phyloP scores from a whole-genome alignment of 2,888 invertebrate genomes.

The Ennomos quercinarius region DNA sequence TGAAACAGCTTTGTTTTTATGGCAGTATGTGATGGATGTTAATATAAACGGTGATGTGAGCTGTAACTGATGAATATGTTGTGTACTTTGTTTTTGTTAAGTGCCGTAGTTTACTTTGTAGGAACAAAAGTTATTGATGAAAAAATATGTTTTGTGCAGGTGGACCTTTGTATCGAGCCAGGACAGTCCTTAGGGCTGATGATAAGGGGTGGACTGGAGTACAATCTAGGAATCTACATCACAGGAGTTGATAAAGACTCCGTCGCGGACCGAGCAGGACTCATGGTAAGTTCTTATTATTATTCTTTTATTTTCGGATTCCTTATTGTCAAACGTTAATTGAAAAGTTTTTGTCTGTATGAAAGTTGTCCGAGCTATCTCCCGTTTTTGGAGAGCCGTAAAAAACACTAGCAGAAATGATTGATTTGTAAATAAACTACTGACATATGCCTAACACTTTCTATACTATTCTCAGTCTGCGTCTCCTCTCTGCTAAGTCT shows the following conservation, averaged over 20 bases:
- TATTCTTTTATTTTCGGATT: conserved; percentile 5
- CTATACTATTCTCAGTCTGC: too few relatives aligned
- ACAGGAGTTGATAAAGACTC: conserved; percentile 98
- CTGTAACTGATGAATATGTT: conserved; percentile 3
- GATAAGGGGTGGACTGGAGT: conserved; percentile 97
- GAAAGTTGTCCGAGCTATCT: too few relatives aligned
- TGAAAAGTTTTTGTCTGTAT: too few relatives aligned
- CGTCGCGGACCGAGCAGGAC: conserved; percentile 95
- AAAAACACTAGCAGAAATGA: too few relatives aligned
- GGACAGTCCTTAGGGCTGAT: conserved; percentile 96
- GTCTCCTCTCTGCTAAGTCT: too few relatives aligned
- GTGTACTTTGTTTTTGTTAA: conserved; percentile 21
- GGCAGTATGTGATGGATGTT: conserved; percentile 2
- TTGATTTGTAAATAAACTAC: too few relatives aligned
- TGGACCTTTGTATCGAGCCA: conserved; percentile 94
- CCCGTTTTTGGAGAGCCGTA: too few relatives aligned
- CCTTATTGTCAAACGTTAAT: too few relatives aligned
- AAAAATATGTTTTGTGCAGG: conserved; percentile 74
- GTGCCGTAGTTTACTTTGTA: too few relatives aligned
- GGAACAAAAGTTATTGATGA: too few relatives aligned
- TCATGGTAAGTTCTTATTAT: conserved; percentile 87
- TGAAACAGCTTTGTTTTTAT: conserved; percentile 20
- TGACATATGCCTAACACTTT: too few relatives aligned
- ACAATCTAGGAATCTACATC: conserved; percentile 97
- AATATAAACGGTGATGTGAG: background rate